These are phyloP conservation scores for Paratilapia polleni DNA, from an alignment of 2,113 vertebrate genomes.

Conservation along the genomic window DNA sequence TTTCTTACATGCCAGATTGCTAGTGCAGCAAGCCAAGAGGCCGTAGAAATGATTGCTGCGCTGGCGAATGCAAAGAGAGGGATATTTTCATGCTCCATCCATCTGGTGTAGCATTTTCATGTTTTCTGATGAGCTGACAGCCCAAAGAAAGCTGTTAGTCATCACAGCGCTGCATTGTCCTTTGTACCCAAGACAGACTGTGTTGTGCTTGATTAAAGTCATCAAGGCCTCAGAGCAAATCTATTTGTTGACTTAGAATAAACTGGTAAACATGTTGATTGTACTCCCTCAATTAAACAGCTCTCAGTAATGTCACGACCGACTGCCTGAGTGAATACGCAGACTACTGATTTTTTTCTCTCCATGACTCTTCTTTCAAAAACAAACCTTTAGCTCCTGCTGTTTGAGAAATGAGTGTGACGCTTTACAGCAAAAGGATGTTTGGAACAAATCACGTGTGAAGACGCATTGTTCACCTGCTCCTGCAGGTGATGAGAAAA, in stretches of 20 bases:
- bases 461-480: slow-evolving; percentile 18
- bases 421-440: slow-evolving; percentile 55
- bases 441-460: slow-evolving; percentile 16
- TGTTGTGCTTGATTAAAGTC: slow-evolving; percentile 46
- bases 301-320: slow-evolving; percentile 34
- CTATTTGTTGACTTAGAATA: slow-evolving; percentile 51
- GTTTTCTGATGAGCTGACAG: slow-evolving; percentile 68
- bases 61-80: slow-evolving; percentile 41
- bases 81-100: slow-evolving; percentile 53
- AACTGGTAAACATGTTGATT: slow-evolving; percentile 61
- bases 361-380: slow-evolving; percentile 30
- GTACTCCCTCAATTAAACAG: slow-evolving; percentile 36
- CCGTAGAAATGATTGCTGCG: slow-evolving; percentile 5
- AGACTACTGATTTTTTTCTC: slow-evolving; percentile 23
- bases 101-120: slow-evolving; percentile 63
- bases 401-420: slow-evolving; percentile 70
- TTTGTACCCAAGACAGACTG: slow-evolving; percentile 20
- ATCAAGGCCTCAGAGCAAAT: slow-evolving; percentile 36
- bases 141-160: slow-evolving; percentile 52
- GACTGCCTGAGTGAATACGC: slow-evolving; percentile 3
- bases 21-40: slow-evolving; percentile 4
- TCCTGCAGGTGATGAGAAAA: slow-evolving; percentile 27
- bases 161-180: slow-evolving; percentile 33
- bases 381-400: slow-evolving; percentile 65
- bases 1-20: slow-evolving; percentile 59